Evolutionary conservation across 2,797 vertebrate genomes (phyloP).

Genomic region (Falco naumanni): DNA sequence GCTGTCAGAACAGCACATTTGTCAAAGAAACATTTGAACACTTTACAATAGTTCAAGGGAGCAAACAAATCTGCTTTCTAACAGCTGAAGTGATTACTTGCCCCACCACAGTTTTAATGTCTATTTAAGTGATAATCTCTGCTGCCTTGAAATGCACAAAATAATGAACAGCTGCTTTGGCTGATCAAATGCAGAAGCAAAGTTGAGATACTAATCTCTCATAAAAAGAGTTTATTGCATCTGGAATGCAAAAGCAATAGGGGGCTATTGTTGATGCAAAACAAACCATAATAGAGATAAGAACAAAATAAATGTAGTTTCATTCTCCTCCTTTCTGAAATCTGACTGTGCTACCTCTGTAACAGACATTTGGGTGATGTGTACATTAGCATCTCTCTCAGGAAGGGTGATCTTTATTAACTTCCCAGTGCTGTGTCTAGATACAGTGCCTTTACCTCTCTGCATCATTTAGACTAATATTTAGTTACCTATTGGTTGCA

Average conservation of each 20-base stretch:
- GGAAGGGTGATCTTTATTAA: not conserved
- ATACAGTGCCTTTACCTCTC: not conserved
- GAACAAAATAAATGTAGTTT: not conserved
- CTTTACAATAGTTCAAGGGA: conserved; percentile 30
- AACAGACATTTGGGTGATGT: not conserved
- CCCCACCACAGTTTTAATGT: conserved; percentile 18
- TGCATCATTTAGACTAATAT: not conserved
- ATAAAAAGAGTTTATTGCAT: not conserved
- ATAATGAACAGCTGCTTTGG: conserved; percentile 44
- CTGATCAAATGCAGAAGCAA: conserved; percentile 57
- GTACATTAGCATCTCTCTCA: not conserved
- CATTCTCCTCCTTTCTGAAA: not conserved
- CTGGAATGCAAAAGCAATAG: not conserved
- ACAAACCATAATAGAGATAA: not conserved
- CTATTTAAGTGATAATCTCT: conserved; percentile 50
- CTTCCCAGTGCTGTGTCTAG: not conserved
- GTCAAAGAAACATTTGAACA: conserved; percentile 30
- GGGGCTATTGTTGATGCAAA: not conserved
- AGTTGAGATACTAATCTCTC: conserved; percentile 26
- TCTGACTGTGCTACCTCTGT: not conserved
- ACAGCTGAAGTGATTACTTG: conserved; percentile 5
- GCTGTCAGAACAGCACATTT: not conserved
- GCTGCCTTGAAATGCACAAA: conserved; percentile 35
- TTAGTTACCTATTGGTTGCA: not conserved
- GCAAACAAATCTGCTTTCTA: conserved; percentile 51